Evolutionary conservation across 2,888 invertebrate species (phyloP).

Genomic region (Seladonia tumulorum): DNA sequence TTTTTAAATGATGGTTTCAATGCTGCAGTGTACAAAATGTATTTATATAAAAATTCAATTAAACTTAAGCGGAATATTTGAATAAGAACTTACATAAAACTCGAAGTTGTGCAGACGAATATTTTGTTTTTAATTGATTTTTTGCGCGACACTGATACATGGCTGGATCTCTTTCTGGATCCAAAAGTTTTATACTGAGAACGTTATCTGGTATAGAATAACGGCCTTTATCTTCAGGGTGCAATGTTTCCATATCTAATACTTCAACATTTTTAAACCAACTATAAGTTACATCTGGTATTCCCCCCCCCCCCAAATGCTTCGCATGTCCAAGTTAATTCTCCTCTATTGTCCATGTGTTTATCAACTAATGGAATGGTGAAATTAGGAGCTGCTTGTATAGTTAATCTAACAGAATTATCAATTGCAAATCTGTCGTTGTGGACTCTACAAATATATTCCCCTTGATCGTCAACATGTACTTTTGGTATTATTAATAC

Average conservation of each 20-base stretch:
- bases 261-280: slow-evolving; percentile 94
- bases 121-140: slow-evolving; percentile 93
- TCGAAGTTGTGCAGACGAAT: slow-evolving; percentile 95
- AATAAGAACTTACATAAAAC: slow-evolving; percentile 89
- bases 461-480: slow-evolving; percentile 96
- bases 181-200: slow-evolving; percentile 90
- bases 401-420: slow-evolving; percentile 92
- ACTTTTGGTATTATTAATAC: slow-evolving; percentile 94
- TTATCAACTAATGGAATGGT: slow-evolving; percentile 94
- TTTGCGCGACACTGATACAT: slow-evolving; percentile 98
- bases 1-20: slow-evolving; percentile 95
- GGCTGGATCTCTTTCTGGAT: slow-evolving; percentile 93
- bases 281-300: slow-evolving; percentile 96
- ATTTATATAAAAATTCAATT: background rate
- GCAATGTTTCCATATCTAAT: slow-evolving; percentile 83
- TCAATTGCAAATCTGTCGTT: slow-evolving; percentile 92
- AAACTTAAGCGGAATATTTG: background rate
- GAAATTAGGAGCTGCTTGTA: slow-evolving; percentile 96
- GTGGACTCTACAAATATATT: slow-evolving; percentile 94
- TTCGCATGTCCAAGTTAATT: slow-evolving; percentile 96
- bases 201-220: slow-evolving; percentile 95
- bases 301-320: slow-evolving; percentile 97
- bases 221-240: slow-evolving; percentile 90
- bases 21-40: slow-evolving; percentile 79
- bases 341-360: slow-evolving; percentile 93